Base-by-base conservation (phyloP, 2,797 vertebrate genomes). In the Smutsia temminckii region DNA sequence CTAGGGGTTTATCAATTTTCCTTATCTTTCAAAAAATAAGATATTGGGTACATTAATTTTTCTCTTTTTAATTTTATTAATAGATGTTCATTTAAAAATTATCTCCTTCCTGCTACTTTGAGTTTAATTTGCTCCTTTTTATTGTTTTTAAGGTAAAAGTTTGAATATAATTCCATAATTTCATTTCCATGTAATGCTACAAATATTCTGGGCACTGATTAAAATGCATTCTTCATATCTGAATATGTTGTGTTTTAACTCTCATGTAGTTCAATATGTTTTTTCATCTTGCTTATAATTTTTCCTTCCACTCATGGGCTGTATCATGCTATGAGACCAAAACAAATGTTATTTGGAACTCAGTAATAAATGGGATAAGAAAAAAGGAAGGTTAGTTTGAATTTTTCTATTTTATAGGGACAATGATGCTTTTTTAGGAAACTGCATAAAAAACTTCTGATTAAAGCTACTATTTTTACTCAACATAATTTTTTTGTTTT, bases 101-200 rank as follows among this genome's bases (percentile, higher is more conserved):
- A 37, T 23, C 5, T n/a, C 32, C 8, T 55, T 83, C 21, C n/a
- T 74, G 85, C 13, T 71, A 6, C 18, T 64, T 79, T 71, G 29
- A 92, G 7, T 61, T 88, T 81, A 46, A 17, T 72, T 64, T 79
- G 40, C 1, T 61, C 12, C 42, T 55, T 79, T 5, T 27, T 40
- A 66, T 23, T 32, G 1, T 77, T 83, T 85, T 83, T 66, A 68
- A 63, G 16, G n/a, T 83, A 6, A 5, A 80, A 2, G 8, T 37
- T 93, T 53, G 18, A 77, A 55, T 49, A 46, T 85, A 57, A 91
- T 88, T 86, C 86, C 29, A 71, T 32, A 87, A 68, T 81, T 83
- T 87, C 17, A 72, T 69, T 66, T 40, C 13, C 9, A 83, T 69
- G 5, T 49, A 87, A 46, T 40, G 17, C 13, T 63, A 13, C 40